phyloP scores from a whole-genome alignment of 64 coral and sea anemone species.

The Orbicella faveolata region DNA sequence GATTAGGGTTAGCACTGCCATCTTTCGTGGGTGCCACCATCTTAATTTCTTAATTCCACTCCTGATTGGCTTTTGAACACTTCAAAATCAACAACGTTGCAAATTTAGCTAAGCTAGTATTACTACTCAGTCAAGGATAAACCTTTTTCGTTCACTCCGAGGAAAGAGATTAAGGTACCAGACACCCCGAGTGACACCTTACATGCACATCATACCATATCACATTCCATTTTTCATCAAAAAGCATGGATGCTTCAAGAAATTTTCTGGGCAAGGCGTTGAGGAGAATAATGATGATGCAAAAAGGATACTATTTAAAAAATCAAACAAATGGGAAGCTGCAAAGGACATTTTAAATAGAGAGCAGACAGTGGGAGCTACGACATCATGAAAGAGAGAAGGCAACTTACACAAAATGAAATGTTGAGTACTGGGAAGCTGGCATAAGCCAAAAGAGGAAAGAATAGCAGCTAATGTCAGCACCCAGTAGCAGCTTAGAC shows the following conservation, averaged over 20 bases:
- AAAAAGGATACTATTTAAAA: slow-evolving; percentile 27
- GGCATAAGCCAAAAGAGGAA: slow-evolving; percentile 11
- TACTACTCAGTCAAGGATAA: too few species aligned
- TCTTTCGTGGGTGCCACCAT: too few species aligned
- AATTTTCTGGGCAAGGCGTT: slow-evolving; percentile 40
- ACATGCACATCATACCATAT: slow-evolving; percentile 11
- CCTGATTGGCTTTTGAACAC: too few species aligned
- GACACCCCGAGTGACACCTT: slow-evolving; percentile 12
- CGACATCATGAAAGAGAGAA: slow-evolving; percentile 30
- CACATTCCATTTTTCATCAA: slow-evolving; percentile 15
- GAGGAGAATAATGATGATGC: slow-evolving; percentile 47
- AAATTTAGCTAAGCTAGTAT: too few species aligned
- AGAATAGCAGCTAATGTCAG: neutral
- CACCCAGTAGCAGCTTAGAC: too few species aligned
- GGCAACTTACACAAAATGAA: slow-evolving; percentile 47
- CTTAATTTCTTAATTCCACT: too few species aligned
- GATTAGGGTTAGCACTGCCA: too few species aligned
- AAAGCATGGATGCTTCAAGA: slow-evolving; percentile 27
- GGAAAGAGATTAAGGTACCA: neutral
- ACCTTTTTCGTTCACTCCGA: neutral
- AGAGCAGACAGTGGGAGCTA: slow-evolving; percentile 47
- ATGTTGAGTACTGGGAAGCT: slow-evolving; percentile 29
- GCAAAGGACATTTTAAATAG: slow-evolving; percentile 20
- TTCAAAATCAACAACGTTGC: too few species aligned
- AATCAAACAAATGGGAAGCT: slow-evolving; percentile 54